phyloP scores from a whole-genome alignment of 1,140 invertebrate species.

The Paramacrobiotus metropolitanus region DNA sequence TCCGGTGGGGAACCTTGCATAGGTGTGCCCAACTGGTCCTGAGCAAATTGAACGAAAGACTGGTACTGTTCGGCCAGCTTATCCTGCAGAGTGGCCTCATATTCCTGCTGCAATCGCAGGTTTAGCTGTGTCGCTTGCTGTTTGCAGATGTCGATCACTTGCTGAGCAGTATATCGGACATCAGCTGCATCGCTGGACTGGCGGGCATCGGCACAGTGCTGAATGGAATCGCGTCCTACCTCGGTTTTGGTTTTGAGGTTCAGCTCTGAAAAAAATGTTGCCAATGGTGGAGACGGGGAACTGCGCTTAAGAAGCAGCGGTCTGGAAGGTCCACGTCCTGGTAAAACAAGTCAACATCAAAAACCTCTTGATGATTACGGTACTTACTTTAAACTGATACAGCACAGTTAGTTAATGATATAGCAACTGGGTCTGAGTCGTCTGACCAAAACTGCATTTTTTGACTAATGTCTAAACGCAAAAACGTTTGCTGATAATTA shows the following conservation, averaged over 20 bases:
- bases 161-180: neutral
- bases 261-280: neutral
- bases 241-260: too few species aligned
- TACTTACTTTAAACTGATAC: too few species aligned
- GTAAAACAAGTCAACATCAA: neutral
- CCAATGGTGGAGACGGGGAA: neutral
- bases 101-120: neutral
- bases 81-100: neutral
- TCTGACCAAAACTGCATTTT: too few species aligned
- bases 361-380: too few species aligned
- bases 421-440: too few species aligned
- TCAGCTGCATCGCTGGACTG: neutral
- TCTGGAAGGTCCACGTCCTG: neutral
- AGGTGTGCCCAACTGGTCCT: neutral
- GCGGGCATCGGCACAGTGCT: neutral
- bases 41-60: constrained; percentile 4
- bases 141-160: neutral
- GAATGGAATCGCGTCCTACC: too few species aligned
- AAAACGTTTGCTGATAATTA: too few species aligned
- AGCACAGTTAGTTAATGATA: too few species aligned
- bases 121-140: neutral
- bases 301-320: neutral
- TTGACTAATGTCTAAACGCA: too few species aligned
- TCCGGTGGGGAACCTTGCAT: constrained; percentile 3
- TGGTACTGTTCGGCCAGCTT: constrained; percentile 1